Base-by-base conservation (phyloP, 2,888 invertebrate genomes). In the Parascotia fuliginaria region DNA sequence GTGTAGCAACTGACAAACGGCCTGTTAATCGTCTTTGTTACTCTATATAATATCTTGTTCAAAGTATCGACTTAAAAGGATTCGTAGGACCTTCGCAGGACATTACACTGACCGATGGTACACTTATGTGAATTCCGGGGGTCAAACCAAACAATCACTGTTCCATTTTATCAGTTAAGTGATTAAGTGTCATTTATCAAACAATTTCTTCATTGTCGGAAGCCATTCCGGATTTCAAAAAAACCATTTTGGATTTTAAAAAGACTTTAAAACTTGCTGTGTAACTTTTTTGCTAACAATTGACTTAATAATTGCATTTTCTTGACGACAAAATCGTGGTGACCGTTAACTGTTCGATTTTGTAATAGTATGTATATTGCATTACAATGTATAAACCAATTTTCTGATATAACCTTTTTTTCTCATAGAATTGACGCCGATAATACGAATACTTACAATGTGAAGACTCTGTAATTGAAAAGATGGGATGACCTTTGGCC, bases 21-120 rank as follows among this genome's bases (percentile, higher is more conserved):
- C 82, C 84, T 79, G 85, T 87, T 89, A 87, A 88, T 87, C 77
- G 79, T 76, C 68, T 76, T 89, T 90, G 87, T 88, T 61, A 56
- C 46, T 58, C 32, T 42, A 55, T 58, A 66, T 83, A 83, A 84
- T 81, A 78, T 77, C 79, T 69, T 81, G 85, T 69, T 69, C 73
- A 60, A 57, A 73, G 75, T 83, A 84, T 85, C 76, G 75, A 80
- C 58, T 85, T 86, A 79, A 85, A 85, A 71, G 81, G 79, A 78
- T 79, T 65, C 57, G 27, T 57, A 44, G 49, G 46, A 42, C 51
- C 78, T 79, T 65, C 57, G 27, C 58, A 44, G 49, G 46, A 42
- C 51, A 57, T 56, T 61, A 57, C 58, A 73, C 63, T 69, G 15
- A 46, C 46, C 19, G 39, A 40, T 34, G 49, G 57, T 68, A 74